phyloP scores from a whole-genome alignment of 2,888 invertebrate genomes.

The Pardosa pseudoannulata region DNA sequence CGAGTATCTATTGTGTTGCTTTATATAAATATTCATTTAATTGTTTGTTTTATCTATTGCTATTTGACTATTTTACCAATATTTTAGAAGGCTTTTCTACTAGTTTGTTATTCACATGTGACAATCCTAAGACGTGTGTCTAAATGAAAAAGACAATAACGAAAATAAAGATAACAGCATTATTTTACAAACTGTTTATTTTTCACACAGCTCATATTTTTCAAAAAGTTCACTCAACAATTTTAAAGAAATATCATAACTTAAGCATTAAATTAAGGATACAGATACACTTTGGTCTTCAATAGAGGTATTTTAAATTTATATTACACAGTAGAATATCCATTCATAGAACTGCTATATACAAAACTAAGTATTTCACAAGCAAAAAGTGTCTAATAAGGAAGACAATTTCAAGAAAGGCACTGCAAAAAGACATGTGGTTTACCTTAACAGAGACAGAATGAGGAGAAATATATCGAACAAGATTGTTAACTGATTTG shows the following conservation, averaged over 20 bases:
- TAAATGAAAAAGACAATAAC: neutral
- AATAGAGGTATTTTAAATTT: slow-evolving; percentile 66
- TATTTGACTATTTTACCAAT: too few species aligned
- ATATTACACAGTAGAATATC: slow-evolving; percentile 61
- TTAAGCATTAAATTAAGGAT: slow-evolving; percentile 69
- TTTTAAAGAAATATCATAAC: slow-evolving; percentile 50
- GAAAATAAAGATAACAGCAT: slow-evolving; percentile 8
- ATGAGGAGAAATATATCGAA: neutral
- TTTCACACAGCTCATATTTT: slow-evolving; percentile 60
- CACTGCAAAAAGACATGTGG: slow-evolving; percentile 31
- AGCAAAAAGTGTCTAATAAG: slow-evolving; percentile 52
- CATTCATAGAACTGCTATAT: slow-evolving; percentile 62
- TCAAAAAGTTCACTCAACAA: slow-evolving; percentile 48
- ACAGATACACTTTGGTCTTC: slow-evolving; percentile 70
- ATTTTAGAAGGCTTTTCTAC: too few species aligned
- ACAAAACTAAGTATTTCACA: slow-evolving; percentile 55
- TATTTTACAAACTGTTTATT: slow-evolving; percentile 69
- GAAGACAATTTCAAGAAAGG: slow-evolving; percentile 60
- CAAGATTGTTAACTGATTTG: slow-evolving; percentile 1
- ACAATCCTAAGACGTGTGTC: too few species aligned
- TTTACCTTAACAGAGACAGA: neutral
- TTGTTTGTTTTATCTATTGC: too few species aligned
- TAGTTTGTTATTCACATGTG: too few species aligned
- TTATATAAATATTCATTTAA: too few species aligned
- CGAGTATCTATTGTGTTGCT: too few species aligned